phyloP scores from a whole-genome alignment of 2,888 invertebrate species.

The Agrochola circellaris region DNA sequence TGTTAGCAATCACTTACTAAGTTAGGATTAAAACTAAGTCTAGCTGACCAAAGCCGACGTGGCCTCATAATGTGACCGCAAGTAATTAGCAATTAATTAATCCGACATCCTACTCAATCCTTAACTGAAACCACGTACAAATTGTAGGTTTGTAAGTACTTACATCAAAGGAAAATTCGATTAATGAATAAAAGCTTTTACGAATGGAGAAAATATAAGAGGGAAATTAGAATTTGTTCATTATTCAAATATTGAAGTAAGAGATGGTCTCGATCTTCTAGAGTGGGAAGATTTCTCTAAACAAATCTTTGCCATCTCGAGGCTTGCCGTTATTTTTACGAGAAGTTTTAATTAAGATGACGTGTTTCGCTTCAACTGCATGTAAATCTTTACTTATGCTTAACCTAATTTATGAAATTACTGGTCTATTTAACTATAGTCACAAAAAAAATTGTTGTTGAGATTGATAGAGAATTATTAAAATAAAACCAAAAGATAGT shows the following conservation, averaged over 20 bases:
- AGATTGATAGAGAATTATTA: no score
- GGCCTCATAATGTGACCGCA: slow-evolving; percentile 32
- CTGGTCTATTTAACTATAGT: neutral
- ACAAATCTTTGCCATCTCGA: slow-evolving; percentile 40
- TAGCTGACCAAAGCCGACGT: slow-evolving; percentile 5
- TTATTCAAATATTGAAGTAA: slow-evolving; percentile 63
- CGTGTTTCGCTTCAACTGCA: slow-evolving; percentile 3
- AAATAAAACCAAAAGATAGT: no score
- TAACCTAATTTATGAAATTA: neutral
- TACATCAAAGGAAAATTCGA: slow-evolving; percentile 58
- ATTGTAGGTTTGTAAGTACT: slow-evolving; percentile 25
- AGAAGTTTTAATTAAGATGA: slow-evolving; percentile 36
- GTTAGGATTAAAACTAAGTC: slow-evolving; percentile 40
- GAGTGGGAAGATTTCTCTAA: slow-evolving; percentile 32
- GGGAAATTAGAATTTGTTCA: slow-evolving; percentile 63
- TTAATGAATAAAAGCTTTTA: slow-evolving; percentile 58
- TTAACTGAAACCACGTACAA: slow-evolving; percentile 19
- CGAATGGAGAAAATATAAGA: slow-evolving; percentile 48
- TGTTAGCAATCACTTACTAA: slow-evolving; percentile 47
- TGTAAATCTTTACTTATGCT: neutral
- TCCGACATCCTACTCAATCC: slow-evolving; percentile 17
- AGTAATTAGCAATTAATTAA: slow-evolving; percentile 56
- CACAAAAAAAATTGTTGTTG: neutral
- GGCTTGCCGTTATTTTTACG: slow-evolving; percentile 32
- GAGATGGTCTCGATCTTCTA: slow-evolving; percentile 41